Conservation (phyloP, 2,113 vertebrate species). For the Crotophaga sulcirostris region DNA sequence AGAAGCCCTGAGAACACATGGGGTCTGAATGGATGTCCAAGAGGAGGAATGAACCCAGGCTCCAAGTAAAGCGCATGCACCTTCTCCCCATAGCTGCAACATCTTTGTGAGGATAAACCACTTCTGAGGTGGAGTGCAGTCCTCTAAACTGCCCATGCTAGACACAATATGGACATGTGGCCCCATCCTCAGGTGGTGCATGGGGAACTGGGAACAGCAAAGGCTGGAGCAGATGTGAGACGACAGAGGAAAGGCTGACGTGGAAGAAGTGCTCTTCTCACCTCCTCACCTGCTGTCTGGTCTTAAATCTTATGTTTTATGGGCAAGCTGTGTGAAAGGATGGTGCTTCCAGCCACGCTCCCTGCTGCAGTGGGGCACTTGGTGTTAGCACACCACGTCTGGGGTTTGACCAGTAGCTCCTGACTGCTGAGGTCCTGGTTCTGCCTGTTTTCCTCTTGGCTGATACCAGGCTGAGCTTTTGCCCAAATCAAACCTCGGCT, state of each 20-base stretch:
- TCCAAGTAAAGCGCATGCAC: background rate
- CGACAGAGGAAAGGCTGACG: background rate
- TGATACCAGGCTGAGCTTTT: background rate
- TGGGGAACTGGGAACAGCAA: background rate
- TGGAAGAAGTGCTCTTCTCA: background rate
- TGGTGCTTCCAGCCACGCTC: background rate
- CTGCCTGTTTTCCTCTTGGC: background rate
- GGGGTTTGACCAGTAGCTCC: background rate
- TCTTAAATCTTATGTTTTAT: background rate
- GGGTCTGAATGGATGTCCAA: background rate
- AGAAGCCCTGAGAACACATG: background rate
- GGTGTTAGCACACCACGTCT: accelerated
- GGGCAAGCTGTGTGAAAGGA: background rate
- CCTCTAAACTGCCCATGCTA: background rate
- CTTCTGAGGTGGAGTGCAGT: background rate
- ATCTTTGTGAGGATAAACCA: background rate
- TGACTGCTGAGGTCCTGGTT: background rate
- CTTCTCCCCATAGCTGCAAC: background rate
- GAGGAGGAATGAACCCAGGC: background rate
- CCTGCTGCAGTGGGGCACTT: background rate
- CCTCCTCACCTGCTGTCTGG: background rate
- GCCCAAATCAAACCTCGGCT: background rate
- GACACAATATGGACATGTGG: background rate
- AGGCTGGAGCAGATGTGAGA: background rate
- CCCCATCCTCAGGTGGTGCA: background rate